phyloP scores from a whole-genome alignment of 35 echinoderm and acorn worm species.

The Heliocidaris tuberculata region DNA sequence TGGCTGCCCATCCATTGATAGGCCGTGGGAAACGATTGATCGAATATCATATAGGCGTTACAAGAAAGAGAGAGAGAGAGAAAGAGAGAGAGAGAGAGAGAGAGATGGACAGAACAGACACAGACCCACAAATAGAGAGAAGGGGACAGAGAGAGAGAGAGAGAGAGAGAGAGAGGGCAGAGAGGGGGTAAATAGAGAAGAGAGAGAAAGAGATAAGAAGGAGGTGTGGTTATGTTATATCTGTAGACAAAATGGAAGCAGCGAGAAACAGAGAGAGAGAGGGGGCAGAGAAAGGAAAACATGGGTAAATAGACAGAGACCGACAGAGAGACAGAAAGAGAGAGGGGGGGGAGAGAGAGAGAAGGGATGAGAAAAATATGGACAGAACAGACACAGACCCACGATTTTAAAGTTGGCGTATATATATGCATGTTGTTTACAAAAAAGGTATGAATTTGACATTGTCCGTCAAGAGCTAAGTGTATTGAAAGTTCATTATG shows the following conservation, averaged over 20 bases:
- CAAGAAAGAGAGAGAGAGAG: neutral
- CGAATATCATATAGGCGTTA: neutral
- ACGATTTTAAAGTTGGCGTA: too few relatives aligned
- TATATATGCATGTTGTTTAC: too few relatives aligned
- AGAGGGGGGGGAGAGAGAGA: neutral
- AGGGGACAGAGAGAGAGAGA: neutral
- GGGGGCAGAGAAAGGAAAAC: neutral
- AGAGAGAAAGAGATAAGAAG: too few relatives aligned
- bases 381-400: too few relatives aligned
- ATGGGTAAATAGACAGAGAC: too few relatives aligned
- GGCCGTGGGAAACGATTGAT: neutral
- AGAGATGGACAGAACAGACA: neutral
- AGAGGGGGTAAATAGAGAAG: neutral
- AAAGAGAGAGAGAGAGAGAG: conserved; percentile 16
- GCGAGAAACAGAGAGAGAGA: neutral
- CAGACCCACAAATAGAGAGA: neutral
- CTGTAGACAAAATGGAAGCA: too few relatives aligned
- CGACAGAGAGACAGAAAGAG: too few relatives aligned
- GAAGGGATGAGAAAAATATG: neutral
- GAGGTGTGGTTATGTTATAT: too few relatives aligned
- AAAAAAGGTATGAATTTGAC: too few relatives aligned
- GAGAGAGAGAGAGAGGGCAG: neutral
- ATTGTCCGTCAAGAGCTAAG: too few relatives aligned
- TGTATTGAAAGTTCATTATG: too few relatives aligned
- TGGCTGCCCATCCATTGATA: neutral